Conservation (phyloP, 2,888 invertebrate genomes). For the Parnassius apollo region DNA sequence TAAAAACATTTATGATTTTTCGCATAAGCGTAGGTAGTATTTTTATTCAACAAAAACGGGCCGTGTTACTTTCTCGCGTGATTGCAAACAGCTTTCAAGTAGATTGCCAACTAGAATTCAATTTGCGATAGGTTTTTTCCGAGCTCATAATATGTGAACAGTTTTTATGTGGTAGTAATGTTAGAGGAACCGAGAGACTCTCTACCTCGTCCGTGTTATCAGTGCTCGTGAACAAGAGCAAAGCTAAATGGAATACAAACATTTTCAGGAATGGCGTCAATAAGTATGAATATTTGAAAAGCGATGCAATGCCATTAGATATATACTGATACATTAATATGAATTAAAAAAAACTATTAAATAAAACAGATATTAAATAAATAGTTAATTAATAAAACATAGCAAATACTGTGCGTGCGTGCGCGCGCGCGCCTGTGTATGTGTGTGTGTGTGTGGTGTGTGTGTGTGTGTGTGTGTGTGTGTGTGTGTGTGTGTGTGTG, state of each 20-base stretch:
- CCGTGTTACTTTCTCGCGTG: slow-evolving; percentile 33
- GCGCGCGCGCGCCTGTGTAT: too few species aligned
- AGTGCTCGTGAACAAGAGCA: slow-evolving; percentile 1
- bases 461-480: too few species aligned
- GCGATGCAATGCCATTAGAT: too few species aligned
- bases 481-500: too few species aligned
- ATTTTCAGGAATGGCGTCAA: too few species aligned
- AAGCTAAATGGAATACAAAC: not conserved
- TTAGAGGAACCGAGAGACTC: slow-evolving; percentile 12
- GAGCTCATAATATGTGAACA: slow-evolving; percentile 27
- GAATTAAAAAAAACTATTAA: too few species aligned
- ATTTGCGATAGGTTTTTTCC: slow-evolving; percentile 36
- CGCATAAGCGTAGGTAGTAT: slow-evolving; percentile 15
- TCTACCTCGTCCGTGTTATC: slow-evolving; percentile 12
- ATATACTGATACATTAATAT: too few species aligned
- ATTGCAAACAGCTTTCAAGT: slow-evolving; percentile 41
- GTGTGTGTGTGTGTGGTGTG: too few species aligned
- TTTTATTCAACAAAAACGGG: slow-evolving; percentile 35
- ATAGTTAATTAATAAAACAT: too few species aligned
- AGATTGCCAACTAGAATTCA: slow-evolving; percentile 39
- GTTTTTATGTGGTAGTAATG: slow-evolving; percentile 25
- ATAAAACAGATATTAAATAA: too few species aligned
- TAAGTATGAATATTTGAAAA: too few species aligned
- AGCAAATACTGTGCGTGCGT: too few species aligned
- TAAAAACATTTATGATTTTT: slow-evolving; percentile 4